phyloP scores from a whole-genome alignment of 2,113 vertebrate genomes.

The Microcebus griseorufus region DNA sequence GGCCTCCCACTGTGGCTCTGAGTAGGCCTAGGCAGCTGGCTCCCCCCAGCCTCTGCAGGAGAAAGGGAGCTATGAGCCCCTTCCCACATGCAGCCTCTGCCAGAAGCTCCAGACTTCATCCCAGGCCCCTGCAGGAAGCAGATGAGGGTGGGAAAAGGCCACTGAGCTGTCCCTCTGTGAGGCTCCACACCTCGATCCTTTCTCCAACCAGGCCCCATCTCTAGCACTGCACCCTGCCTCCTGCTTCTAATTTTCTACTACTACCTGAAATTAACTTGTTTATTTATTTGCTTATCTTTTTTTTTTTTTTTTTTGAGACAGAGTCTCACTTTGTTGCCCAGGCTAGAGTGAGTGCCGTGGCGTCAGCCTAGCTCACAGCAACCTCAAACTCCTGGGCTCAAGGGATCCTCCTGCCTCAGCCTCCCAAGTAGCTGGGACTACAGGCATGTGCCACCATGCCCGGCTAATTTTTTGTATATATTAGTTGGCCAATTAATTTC shows the following conservation, averaged over 20 bases:
- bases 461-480: too few species aligned
- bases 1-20: background rate
- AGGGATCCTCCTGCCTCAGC: too few species aligned
- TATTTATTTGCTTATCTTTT: background rate
- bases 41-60: background rate
- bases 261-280: background rate
- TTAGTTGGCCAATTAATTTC: too few species aligned
- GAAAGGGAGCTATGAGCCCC: background rate
- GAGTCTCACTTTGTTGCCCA: too few species aligned
- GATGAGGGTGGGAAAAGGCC: background rate
- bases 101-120: background rate
- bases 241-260: background rate
- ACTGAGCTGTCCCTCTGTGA: background rate
- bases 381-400: too few species aligned
- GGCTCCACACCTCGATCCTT: background rate
- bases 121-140: background rate
- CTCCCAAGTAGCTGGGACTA: too few species aligned
- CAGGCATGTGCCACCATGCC: too few species aligned
- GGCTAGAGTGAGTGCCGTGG: too few species aligned
- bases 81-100: too few species aligned
- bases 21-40: too few species aligned
- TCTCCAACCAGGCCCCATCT: background rate
- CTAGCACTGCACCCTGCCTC: accelerated
- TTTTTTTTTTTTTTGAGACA: too few species aligned
- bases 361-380: too few species aligned